Conservation (phyloP, 2,888 invertebrate species). For the Omphaloscelis lunosa region DNA sequence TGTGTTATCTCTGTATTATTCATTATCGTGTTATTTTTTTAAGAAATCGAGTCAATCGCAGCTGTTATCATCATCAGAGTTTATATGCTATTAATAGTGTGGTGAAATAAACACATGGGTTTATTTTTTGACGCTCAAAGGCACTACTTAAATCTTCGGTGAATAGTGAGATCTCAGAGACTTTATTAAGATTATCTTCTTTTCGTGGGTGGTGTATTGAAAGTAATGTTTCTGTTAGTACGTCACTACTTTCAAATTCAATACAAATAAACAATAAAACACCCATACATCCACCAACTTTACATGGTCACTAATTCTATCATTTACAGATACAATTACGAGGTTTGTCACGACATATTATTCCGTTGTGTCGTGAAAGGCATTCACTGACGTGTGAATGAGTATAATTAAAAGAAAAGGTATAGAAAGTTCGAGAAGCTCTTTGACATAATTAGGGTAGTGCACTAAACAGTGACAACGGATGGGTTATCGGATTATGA, state of each 20-base stretch:
- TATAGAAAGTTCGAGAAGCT: constrained; percentile 67
- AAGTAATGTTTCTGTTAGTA: constrained; percentile 16
- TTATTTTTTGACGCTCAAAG: background rate
- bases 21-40: too few relatives aligned
- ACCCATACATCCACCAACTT: constrained; percentile 28
- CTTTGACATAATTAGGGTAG: constrained; percentile 54
- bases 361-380: constrained; percentile 56
- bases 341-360: constrained; percentile 61
- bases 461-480: constrained; percentile 53
- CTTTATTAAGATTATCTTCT: background rate
- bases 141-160: background rate
- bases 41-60: too few relatives aligned
- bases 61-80: too few relatives aligned
- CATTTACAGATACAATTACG: constrained; percentile 56
- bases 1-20: too few relatives aligned
- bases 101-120: background rate
- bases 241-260: constrained; percentile 25
- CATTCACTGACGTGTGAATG: constrained; percentile 66
- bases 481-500: constrained; percentile 59
- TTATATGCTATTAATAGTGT: background rate
- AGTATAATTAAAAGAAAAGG: constrained; percentile 67
- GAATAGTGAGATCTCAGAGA: background rate
- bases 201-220: constrained; percentile 4
- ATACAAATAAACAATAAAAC: constrained; percentile 50
- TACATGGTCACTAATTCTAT: constrained; percentile 50